Evolutionary conservation across 2,888 invertebrate species (phyloP).

Genomic region (Rhagonycha fulva): DNA sequence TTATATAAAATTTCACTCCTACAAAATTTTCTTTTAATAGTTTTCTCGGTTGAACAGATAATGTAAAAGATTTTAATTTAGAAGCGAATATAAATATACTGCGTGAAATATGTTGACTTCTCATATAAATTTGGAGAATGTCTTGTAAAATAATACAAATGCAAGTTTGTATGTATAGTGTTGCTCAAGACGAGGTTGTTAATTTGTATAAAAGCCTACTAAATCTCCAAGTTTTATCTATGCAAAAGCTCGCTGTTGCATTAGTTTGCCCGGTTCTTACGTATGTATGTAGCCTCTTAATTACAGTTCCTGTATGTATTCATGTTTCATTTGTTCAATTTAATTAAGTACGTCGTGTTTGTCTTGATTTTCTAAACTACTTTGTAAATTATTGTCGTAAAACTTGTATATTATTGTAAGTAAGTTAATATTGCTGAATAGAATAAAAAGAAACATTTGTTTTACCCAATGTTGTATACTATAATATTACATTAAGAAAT

Average conservation of each 20-base stretch:
- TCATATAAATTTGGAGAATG: slow-evolving; percentile 17
- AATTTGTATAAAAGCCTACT: slow-evolving; percentile 29
- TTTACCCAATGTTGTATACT: neutral
- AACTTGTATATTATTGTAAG: neutral
- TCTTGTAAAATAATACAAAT: slow-evolving; percentile 17
- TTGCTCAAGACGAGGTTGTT: slow-evolving; percentile 16
- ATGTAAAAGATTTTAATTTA: neutral
- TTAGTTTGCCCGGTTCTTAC: slow-evolving; percentile 13
- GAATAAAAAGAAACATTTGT: neutral
- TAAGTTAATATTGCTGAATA: neutral
- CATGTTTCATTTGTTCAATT: slow-evolving; percentile 26
- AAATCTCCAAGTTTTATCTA: slow-evolving; percentile 27
- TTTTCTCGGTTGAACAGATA: neutral
- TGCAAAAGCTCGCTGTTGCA: slow-evolving; percentile 18
- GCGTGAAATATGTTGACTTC: slow-evolving; percentile 6
- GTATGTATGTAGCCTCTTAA: slow-evolving; percentile 19
- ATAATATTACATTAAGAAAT: neutral
- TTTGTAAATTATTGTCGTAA: neutral
- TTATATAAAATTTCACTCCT: neutral
- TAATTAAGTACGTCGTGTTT: slow-evolving; percentile 19
- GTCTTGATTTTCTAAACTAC: neutral
- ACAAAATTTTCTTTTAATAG: neutral
- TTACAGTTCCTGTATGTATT: slow-evolving; percentile 23
- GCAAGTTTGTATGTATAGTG: slow-evolving; percentile 15
- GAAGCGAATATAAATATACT: slow-evolving; percentile 8